These are phyloP conservation scores for Chloropsis hardwickii DNA, from an alignment of 2,113 vertebrate species.

Conservation along the genomic window DNA sequence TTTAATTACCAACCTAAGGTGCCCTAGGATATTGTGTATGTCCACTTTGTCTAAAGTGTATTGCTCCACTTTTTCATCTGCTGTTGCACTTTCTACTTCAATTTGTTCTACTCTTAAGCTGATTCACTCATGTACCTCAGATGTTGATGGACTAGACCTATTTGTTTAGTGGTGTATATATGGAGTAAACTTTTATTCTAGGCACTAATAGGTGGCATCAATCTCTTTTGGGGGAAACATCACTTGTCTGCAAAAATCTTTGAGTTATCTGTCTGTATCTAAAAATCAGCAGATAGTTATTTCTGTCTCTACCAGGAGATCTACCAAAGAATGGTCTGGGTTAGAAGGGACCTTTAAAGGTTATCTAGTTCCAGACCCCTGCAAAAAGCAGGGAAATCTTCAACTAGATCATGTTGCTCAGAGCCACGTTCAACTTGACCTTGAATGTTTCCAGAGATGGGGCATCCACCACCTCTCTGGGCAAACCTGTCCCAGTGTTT, in stretches of 20 bases:
- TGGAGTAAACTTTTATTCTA: neutral
- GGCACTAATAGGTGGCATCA: neutral
- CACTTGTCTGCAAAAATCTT: neutral
- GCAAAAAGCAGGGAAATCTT: neutral
- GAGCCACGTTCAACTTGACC: neutral
- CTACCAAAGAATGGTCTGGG: neutral
- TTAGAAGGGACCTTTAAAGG: neutral
- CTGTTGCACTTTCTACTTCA: neutral
- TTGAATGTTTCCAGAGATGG: neutral
- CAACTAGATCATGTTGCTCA: neutral
- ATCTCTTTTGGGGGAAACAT: neutral
- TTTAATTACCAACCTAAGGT: neutral
- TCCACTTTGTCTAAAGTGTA: neutral
- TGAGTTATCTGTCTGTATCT: neutral
- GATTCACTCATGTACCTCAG: neutral
- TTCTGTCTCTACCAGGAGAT: neutral
- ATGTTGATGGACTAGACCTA: neutral
- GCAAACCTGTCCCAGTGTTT: neutral
- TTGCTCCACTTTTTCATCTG: neutral
- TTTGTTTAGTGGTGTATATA: neutral
- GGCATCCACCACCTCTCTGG: neutral
- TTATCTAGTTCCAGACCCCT: neutral
- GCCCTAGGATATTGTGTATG: neutral
- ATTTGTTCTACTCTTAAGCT: neutral
- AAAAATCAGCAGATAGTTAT: neutral